A percentile compares a stretch with the other conserved stretches of the same genome.
Conservation (phyloP, 2,113 vertebrate genomes). For the Lamprotornis superbus region DNA sequence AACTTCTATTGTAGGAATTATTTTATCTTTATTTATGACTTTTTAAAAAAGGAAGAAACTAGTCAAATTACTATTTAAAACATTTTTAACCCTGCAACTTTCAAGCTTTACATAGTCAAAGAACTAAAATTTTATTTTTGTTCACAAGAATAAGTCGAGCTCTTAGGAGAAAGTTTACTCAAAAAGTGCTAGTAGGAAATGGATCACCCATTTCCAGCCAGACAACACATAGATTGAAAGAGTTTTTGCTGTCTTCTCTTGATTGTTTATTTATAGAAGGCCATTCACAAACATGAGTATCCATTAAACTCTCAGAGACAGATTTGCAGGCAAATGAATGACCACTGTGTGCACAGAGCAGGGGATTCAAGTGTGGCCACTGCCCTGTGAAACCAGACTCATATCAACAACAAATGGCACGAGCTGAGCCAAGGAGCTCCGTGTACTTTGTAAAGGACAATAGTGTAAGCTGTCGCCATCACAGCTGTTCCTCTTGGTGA, state of each 20-base stretch:
- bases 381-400: background rate
- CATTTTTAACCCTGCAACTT: background rate
- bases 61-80: background rate
- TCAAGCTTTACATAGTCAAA: background rate
- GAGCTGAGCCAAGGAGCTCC: background rate
- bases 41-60: background rate
- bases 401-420: background rate
- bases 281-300: background rate
- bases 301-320: background rate
- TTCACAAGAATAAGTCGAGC: background rate
- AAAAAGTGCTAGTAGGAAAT: background rate
- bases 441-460: background rate
- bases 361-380: background rate
- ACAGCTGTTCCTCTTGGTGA: conserved; percentile 25
- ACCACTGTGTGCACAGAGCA: background rate
- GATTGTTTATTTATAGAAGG: background rate
- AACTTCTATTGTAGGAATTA: background rate
- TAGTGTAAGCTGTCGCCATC: background rate
- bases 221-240: background rate
- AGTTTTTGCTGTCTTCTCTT: background rate
- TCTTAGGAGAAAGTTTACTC: background rate
- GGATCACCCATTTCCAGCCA: background rate
- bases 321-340: background rate
- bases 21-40: background rate
- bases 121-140: background rate